Evolutionary conservation across 2,113 vertebrate species (phyloP).

Genomic region (Notarius quadriscutis): DNA sequence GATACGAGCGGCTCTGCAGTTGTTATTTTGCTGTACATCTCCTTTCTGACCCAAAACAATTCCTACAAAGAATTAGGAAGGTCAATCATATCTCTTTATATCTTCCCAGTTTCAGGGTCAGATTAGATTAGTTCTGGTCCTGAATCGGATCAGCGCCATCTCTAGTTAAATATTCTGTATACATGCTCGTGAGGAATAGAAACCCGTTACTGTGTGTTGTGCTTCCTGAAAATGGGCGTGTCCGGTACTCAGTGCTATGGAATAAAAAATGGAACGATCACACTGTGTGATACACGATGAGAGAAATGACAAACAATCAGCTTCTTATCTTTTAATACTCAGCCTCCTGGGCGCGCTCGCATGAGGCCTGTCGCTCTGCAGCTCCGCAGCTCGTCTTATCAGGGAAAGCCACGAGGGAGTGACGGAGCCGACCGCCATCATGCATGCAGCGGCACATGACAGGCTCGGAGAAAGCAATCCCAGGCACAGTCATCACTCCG

Average conservation of each 20-base stretch:
- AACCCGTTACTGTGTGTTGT: too few relatives aligned
- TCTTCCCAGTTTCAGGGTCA: neutral
- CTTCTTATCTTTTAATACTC: constrained; percentile 28
- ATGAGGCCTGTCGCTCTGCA: neutral
- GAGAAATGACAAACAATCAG: constrained; percentile 21
- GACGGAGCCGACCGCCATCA: neutral
- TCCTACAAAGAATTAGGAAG: too few relatives aligned
- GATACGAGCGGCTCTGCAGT: too few relatives aligned
- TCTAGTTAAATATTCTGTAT: neutral
- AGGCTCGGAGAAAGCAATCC: constrained; percentile 1
- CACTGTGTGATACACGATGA: neutral
- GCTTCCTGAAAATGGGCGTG: neutral
- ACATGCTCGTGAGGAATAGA: neutral
- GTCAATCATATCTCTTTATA: neutral
- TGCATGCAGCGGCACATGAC: neutral
- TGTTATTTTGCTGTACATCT: too few relatives aligned
- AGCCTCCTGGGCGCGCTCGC: constrained; percentile 2
- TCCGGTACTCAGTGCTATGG: neutral
- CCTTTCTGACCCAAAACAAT: too few relatives aligned
- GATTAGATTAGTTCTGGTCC: neutral
- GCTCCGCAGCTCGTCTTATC: neutral
- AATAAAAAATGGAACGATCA: neutral
- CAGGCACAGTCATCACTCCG: neutral
- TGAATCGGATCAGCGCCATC: neutral
- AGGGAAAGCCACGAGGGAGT: neutral